Base-by-base conservation (phyloP, 2,888 invertebrate genomes). In the Pristionchus fissidentatus region DNA sequence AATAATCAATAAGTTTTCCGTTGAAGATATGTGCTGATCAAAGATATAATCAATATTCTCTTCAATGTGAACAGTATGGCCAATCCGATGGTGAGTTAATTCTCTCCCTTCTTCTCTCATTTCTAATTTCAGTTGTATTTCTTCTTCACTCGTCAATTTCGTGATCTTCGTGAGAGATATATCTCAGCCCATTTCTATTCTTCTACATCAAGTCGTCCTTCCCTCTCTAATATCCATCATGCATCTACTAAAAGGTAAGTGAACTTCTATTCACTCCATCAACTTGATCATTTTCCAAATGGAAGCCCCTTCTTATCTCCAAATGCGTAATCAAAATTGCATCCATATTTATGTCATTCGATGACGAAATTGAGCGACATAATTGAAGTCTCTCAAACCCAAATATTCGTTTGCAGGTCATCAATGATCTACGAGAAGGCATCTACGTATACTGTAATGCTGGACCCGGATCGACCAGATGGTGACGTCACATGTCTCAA, bases 91-190 rank as follows among this genome's bases (percentile, higher is more conserved):
- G 89, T 91, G 79, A 77, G 49, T 29, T 19, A 19, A 5, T 77
- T 26, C 26, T 49, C 35, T 29, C 52, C 10, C 35, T 77, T 10
- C 8, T 32, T 29, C 19, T 29, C 32, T 19, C 19, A 15, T 4
- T 55, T 55, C 22, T 19, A 13, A 26, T 87, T 89, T 60, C 87
- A 90, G 90, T 86, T 91, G 22, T 91, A 91, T 66, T 91, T 91
- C 87, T 87, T 91, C 83, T 91, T 91, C 87, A 91, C 91, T n/a
- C 90, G 90, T 43, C 91, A 91, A 85, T 91, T 91, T 85, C 87
- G 88, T 15, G 91, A 91, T 85, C 87, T 91, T 26, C 86, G 89
- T 66, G 70, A 83, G 62, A 15, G 81, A 49, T 81, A 81, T 32
- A 66, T 81, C 32, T 29, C 81, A 22, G 29, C 81, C 22, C 81